Base-by-base conservation (phyloP, 1,140 invertebrate genomes). In the Ladona fulva region DNA sequence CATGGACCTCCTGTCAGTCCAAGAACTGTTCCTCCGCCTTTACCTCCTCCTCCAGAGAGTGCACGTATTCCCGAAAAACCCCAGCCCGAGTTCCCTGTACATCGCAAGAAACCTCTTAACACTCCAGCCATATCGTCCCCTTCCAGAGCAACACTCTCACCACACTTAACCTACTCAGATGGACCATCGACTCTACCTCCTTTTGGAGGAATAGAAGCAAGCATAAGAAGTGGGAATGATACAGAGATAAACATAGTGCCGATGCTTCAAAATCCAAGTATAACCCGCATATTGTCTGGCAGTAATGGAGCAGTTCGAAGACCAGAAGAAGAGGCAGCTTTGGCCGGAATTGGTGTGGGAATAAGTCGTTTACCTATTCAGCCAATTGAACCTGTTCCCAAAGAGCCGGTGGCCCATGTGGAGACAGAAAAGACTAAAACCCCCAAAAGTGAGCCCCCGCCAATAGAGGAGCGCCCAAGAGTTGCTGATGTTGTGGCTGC, bases 201-300 rank as follows among this genome's bases (percentile, higher is more conserved):
- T 29, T 76, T 42, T 37, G 25, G 42, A 19, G 75, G 75, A 29
- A 25, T 37, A 76, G 25, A 37, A 29, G 19, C 19, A 42, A 74
- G 25, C n/a, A 66, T 66, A 16, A 66, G 12, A 66, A 66, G n/a
- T 66, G 52, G 52, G 83, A 89, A 84, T 84, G 88, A 76, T 80
- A 90, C 89, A 73, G 90, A 90, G 78, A 91, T 90, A 81, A 83
- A 83, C 76, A 82, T 84, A 79, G 89, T 89, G 78, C 90, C 88
- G 0, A 85, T 80, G 74, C 80, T 92, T 82, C 86, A 92, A 83
- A 87, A 90, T 86, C 84, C 91, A 0, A 92, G 91, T 77, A 93
- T 95, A 78, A 92, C 92, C 0, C 87, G 93, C 74, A 94, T 95
- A 80, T 85, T 95, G 0, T 92, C 91, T 11, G 92, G 93, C 0